Evolutionary conservation across 2,888 invertebrate genomes (phyloP).

Genomic region (Pollenia amentaria): DNA sequence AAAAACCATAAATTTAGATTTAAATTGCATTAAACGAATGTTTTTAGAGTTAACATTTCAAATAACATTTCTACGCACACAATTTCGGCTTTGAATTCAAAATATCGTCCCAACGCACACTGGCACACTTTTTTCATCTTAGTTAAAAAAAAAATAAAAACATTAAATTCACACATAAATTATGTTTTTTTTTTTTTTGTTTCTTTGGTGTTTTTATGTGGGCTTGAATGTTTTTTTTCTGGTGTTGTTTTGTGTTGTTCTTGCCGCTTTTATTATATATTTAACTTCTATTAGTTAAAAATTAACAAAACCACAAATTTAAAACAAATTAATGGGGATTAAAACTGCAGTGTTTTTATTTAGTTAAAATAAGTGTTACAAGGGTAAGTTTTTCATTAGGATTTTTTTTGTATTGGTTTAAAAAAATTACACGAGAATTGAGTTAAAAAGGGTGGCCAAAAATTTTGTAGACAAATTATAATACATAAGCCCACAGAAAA

Average conservation of each 20-base stretch:
- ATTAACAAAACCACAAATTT: conserved; percentile 64
- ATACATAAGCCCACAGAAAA: too few species aligned
- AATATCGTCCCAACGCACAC: conserved; percentile 16
- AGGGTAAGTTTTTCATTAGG: neutral
- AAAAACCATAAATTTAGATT: conserved; percentile 61
- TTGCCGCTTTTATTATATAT: neutral
- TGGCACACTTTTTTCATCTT: conserved; percentile 1
- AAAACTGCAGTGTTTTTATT: neutral
- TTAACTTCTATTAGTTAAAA: conserved; percentile 50
- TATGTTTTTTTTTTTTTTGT: conserved; percentile 28
- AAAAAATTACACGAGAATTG: too few species aligned
- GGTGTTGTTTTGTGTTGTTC: neutral
- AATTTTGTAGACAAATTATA: too few species aligned
- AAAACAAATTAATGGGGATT: conserved; percentile 56
- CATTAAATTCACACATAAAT: conserved; percentile 65
- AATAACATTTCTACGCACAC: conserved; percentile 19
- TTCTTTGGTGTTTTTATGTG: conserved; percentile 18
- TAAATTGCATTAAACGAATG: conserved; percentile 27
- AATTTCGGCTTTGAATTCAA: neutral
- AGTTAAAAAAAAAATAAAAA: conserved; percentile 36
- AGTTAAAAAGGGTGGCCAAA: too few species aligned
- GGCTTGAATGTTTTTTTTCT: neutral
- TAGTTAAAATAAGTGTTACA: neutral
- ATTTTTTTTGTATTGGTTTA: too few species aligned
- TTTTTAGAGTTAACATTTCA: conserved; percentile 19